phyloP scores from a whole-genome alignment of 2,888 invertebrate species.

The Sthenelais limicola region DNA sequence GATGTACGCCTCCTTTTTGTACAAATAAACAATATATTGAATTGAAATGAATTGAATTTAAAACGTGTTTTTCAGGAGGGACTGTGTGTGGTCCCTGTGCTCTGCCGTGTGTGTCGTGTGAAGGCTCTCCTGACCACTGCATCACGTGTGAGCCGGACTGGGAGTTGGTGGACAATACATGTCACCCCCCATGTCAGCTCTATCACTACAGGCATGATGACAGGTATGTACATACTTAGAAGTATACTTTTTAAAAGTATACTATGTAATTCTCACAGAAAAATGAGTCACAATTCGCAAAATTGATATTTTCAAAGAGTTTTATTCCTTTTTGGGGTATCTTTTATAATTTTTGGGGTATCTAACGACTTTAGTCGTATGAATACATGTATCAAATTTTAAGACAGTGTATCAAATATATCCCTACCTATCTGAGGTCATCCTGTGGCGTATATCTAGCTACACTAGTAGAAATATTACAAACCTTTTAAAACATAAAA shows the following conservation, averaged over 20 bases:
- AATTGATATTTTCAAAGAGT: too few relatives aligned
- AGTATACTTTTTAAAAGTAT: too few relatives aligned
- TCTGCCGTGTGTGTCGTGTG: slow-evolving; percentile 42
- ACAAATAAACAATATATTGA: too few relatives aligned
- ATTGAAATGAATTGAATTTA: too few relatives aligned
- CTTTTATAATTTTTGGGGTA: not conserved
- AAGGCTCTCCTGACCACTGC: slow-evolving; percentile 31
- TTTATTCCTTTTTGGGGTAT: not conserved
- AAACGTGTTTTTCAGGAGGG: not conserved
- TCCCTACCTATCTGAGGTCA: too few relatives aligned
- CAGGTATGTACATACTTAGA: not conserved
- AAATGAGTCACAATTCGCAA: too few relatives aligned
- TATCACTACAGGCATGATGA: not conserved
- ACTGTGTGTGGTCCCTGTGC: slow-evolving; percentile 32
- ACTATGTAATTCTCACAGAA: not conserved
- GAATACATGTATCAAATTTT: too few relatives aligned
- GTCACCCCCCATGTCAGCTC: slow-evolving; percentile 30
- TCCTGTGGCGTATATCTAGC: too few relatives aligned
- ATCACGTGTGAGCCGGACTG: slow-evolving; percentile 33
- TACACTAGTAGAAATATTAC: not conserved
- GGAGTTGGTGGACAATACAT: slow-evolving; percentile 31
- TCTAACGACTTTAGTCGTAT: too few relatives aligned
- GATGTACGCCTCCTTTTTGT: too few relatives aligned
- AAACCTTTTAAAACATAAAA: too few relatives aligned
- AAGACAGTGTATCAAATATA: too few relatives aligned